Conservation (phyloP, 2,888 invertebrate genomes). For the Neoaliturus tenellus region DNA sequence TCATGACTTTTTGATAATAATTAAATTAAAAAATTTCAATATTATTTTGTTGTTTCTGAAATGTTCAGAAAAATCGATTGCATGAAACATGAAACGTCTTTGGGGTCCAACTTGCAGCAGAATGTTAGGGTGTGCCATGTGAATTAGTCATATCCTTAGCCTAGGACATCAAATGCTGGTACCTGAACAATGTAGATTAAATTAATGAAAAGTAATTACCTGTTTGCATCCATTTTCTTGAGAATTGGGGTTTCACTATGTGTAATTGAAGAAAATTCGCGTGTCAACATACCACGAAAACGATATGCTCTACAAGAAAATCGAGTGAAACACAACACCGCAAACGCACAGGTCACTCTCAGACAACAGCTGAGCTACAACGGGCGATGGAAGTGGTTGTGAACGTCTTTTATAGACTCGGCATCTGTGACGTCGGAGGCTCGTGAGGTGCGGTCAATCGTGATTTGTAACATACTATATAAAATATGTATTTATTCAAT, state of each 20-base stretch:
- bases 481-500: no score
- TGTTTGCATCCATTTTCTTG: slow-evolving; percentile 60
- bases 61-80: no score
- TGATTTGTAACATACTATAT: background rate
- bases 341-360: slow-evolving; percentile 55
- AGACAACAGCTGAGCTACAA: slow-evolving; percentile 59
- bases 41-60: no score
- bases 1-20: no score
- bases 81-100: no score
- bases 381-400: slow-evolving; percentile 26
- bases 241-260: slow-evolving; percentile 51
- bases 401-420: slow-evolving; percentile 58
- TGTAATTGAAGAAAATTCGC: slow-evolving; percentile 59
- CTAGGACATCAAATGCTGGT: background rate
- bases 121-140: background rate
- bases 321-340: slow-evolving; percentile 12
- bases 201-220: slow-evolving; percentile 34
- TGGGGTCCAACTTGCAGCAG: no score
- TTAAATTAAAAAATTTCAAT: no score
- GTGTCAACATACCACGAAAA: slow-evolving; percentile 66
- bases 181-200: background rate
- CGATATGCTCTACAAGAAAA: slow-evolving; percentile 60
- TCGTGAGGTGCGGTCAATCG: slow-evolving; percentile 41
- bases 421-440: slow-evolving; percentile 53
- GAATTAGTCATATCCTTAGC: background rate